Percentiles rank a stretch among this genome's conserved stretches.
Conservation (phyloP, 2,113 vertebrate genomes). For the Nettapus auritus region DNA sequence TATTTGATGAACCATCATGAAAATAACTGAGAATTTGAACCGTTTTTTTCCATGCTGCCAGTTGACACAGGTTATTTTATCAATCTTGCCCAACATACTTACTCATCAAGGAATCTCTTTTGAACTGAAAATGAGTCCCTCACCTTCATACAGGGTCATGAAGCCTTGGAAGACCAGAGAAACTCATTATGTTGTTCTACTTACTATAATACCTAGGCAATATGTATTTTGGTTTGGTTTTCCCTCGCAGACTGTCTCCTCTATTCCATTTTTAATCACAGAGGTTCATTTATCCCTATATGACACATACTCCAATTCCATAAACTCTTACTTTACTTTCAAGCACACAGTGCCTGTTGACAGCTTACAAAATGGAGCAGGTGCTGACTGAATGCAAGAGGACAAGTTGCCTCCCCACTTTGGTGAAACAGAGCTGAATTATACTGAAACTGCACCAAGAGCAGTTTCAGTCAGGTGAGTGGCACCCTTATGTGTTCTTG, state of each 20-base stretch:
- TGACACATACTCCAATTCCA: rapidly evolving
- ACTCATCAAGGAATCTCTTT: not conserved
- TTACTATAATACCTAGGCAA: not conserved
- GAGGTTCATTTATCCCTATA: not conserved
- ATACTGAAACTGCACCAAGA: not conserved
- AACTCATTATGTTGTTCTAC: not conserved
- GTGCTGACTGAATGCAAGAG: not conserved
- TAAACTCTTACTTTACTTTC: not conserved
- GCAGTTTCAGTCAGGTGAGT: not conserved
- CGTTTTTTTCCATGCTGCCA: not conserved
- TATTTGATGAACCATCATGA: not conserved
- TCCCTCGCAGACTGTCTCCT: not conserved
- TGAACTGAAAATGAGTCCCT: not conserved
- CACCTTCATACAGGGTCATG: not conserved
- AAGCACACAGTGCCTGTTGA: not conserved
- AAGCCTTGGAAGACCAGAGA: not conserved
- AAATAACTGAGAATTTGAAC: not conserved
- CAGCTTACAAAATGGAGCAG: not conserved
- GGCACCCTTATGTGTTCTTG: not conserved
- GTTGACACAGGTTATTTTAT: not conserved
- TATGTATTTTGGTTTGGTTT: not conserved
- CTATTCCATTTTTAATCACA: not conserved
- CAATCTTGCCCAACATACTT: not conserved
- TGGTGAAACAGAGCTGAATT: not conserved
- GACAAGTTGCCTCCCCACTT: not conserved